Evolutionary conservation across 2,888 invertebrate species (phyloP).

Genomic region (Chloroclysta siterata): DNA sequence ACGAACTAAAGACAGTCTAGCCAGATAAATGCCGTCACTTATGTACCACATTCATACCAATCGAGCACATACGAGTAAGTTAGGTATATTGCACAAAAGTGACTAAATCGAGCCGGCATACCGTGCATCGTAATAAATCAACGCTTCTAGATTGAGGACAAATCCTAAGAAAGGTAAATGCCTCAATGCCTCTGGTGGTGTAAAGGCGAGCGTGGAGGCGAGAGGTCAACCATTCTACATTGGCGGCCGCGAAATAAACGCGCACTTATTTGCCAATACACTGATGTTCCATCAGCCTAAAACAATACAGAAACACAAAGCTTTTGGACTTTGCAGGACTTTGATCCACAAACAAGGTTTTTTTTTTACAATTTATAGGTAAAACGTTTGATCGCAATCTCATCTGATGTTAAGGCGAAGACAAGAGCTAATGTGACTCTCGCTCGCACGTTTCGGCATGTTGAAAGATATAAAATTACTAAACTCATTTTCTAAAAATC

Average conservation of each 20-base stretch:
- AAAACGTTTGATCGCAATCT: too few relatives aligned
- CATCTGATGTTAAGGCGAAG: too few relatives aligned
- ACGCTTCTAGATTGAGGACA: conserved; percentile 81
- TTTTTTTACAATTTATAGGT: too few relatives aligned
- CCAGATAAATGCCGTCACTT: conserved; percentile 5
- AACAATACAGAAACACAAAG: too few relatives aligned
- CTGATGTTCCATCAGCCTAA: not conserved
- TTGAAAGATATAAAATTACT: too few relatives aligned
- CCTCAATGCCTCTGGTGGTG: conserved; percentile 67
- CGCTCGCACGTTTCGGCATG: too few relatives aligned
- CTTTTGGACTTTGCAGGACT: too few relatives aligned
- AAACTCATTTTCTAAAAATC: too few relatives aligned
- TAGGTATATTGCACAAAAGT: conserved; percentile 74
- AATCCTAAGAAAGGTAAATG: conserved; percentile 82
- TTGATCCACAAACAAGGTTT: too few relatives aligned
- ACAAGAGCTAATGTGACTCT: too few relatives aligned
- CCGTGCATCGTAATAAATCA: conserved; percentile 78
- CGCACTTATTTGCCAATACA: conserved; percentile 75
- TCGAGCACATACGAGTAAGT: conserved; percentile 37
- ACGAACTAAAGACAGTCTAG: not conserved
- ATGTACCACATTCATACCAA: conserved; percentile 27
- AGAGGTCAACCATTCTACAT: conserved; percentile 79
- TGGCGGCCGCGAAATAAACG: conserved; percentile 77
- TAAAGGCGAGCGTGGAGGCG: conserved; percentile 54
- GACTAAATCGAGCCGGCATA: conserved; percentile 71